Evolutionary conservation across 2,113 vertebrate genomes (phyloP).

Genomic region (Triplophysa rosa): DNA sequence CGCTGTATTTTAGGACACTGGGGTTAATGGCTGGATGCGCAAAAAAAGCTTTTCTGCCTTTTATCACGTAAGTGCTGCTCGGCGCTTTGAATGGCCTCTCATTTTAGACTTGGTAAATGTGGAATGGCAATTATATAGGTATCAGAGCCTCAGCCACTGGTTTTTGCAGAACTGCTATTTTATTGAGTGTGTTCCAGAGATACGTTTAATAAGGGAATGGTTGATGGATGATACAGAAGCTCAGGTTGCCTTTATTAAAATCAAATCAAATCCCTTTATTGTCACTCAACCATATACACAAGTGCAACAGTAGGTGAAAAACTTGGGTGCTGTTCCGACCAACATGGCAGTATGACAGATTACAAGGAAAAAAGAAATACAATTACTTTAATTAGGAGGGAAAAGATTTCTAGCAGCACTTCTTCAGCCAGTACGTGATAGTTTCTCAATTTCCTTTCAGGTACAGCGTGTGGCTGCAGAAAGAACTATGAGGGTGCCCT

Average conservation of each 20-base stretch:
- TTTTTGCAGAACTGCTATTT: conserved; percentile 21
- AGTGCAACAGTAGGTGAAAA: no score
- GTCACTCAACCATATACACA: no score
- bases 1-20: conserved; percentile 31
- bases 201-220: conserved; percentile 51
- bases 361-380: no score
- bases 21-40: conserved; percentile 42
- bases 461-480: conserved; percentile 34
- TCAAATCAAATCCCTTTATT: no score
- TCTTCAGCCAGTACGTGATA: conserved; percentile 36
- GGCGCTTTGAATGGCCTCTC: conserved; percentile 35
- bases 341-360: no score
- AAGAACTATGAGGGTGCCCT: conserved; percentile 61
- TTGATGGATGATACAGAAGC: conserved; percentile 35
- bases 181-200: conserved; percentile 29
- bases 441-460: conserved; percentile 47
- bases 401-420: conserved; percentile 11
- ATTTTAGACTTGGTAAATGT: conserved; percentile 28
- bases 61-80: conserved; percentile 13
- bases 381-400: conserved; percentile 47
- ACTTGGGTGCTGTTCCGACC: no score
- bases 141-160: conserved; percentile 33
- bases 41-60: conserved; percentile 31
- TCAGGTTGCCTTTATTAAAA: conserved; percentile 39
- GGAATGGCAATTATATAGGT: conserved; percentile 55